These are phyloP conservation scores for Rana temporaria DNA, from an alignment of 2,113 vertebrate species.

Conservation along the genomic window DNA sequence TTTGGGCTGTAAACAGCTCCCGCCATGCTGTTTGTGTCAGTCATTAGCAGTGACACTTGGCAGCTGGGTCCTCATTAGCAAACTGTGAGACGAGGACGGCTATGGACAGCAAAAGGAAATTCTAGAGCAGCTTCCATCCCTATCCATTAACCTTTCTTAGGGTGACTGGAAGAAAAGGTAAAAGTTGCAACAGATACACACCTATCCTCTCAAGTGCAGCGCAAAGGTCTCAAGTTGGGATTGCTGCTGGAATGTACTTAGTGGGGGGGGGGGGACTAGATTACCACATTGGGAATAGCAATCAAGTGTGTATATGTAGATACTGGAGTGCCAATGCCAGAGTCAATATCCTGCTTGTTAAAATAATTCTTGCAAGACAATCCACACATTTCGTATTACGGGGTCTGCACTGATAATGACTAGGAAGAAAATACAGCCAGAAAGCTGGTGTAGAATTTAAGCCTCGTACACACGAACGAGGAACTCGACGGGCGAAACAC, in stretches of 20 bases:
- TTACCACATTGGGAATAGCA: conserved; percentile 16
- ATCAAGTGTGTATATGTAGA: neutral
- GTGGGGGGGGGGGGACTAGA: neutral
- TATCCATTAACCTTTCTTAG: conserved; percentile 51
- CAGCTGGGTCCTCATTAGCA: conserved; percentile 55
- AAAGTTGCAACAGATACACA: conserved; percentile 32
- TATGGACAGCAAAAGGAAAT: conserved; percentile 34
- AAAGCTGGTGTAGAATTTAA: neutral
- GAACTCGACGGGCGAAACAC: no score
- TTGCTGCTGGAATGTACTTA: neutral
- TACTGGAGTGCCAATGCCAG: neutral
- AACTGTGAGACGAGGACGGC: conserved; percentile 30
- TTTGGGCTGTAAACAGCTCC: conserved; percentile 53
- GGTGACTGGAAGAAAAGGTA: conserved; percentile 26
- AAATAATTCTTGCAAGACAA: no score
- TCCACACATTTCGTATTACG: no score
- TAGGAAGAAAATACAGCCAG: neutral
- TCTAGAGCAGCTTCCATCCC: conserved; percentile 26
- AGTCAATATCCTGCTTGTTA: neutral
- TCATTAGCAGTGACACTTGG: conserved; percentile 57
- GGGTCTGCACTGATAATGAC: neutral
- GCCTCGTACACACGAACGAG: no score
- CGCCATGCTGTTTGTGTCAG: conserved; percentile 47
- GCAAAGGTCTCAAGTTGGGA: neutral
- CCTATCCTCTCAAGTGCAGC: conserved; percentile 22